Base-by-base conservation (phyloP, 2,888 invertebrate species). In the Scaptomyza caliginosa region DNA sequence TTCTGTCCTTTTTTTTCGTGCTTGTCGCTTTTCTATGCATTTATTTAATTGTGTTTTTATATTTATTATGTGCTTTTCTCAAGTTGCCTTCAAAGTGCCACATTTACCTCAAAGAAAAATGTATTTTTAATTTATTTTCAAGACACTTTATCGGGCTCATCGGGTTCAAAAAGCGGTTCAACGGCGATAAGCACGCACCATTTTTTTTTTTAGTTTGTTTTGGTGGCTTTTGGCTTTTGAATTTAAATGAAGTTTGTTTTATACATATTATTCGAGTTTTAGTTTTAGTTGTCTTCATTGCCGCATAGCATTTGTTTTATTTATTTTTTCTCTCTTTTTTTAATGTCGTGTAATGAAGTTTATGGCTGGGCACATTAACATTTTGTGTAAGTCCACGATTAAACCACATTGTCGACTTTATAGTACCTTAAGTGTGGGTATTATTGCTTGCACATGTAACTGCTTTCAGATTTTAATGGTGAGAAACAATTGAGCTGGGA, bases 81-180 rank as follows among this genome's bases (percentile, higher is more conserved):
- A 57, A 73, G 68, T 66, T 80, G 69, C 63, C 72, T 86, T 80
- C 75, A 78, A 86, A 88, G 86, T 78, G 78, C 68, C 74, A 84
- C 89, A 83, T 88, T 86, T 89, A 74, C 74, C 78, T 51, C 74
- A 75, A 84, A 75, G 78, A 86, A 81, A 87, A 89, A 88, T 89
- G 86, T 88, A 73, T 88, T 89, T 86, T 84, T 86, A 89, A 86
- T 89, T 86, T 88, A 88, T 88, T 89, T 88, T 40, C 69, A 75
- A 57, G 83, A 63, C 63, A 74, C 75, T 78, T 76, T 86, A 84
- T 79, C 81, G 86, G 77, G 86, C 77, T 77, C 81, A 80, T 80
- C 81, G 55, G 66, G 67, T 59, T 66, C 50, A 60, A 52, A 45
- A 59, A 58, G 55, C 45, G 69, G 16, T 32, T 32, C 64, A 54